Evolutionary conservation across 2,113 vertebrate genomes (phyloP), one percentile per base, ranked within the genome.

Genomic region (Paedocypris sp.): DNA sequence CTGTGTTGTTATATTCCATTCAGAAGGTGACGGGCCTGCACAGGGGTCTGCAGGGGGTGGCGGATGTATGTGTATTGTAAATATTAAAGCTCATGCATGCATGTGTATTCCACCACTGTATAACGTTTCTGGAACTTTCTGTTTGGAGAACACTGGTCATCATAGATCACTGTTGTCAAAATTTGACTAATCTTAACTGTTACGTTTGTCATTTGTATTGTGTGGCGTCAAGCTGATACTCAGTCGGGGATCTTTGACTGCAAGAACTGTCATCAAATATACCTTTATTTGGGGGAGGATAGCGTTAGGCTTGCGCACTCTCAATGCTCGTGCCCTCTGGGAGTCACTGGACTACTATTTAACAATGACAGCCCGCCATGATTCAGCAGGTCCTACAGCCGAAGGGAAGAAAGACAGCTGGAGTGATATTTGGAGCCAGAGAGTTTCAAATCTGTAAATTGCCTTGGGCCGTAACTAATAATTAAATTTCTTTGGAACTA

Each of bases 1-100:
- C 50, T 66, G 57, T 13, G 59, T n/a, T 60, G 57, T 66, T 66
- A 61, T 42, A 66, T 66, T 57, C 54, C 35, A 36, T 57, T 66
- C 58, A 45, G 62, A 25, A 57, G 52, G 35, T 32, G 47, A 50
- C 49, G 48, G 42, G 25, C 33, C n/a, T 50, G 43, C 47, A 47
- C 12, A 16, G 25, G 28, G 28, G 42, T 46, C 52, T 56, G 46
- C 23, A 35, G 32, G 53, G 39, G 66, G 63, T 11, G 1, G 38
- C 38, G 39, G 28, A 11, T 53, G 29, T 45, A 28, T 57, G 39
- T 22, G 5, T 36, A 32, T 18, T 51, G 38, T 36, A 16, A 31
- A 51, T 41, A 39, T 49, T 16, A 15, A 42, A 39, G 28, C 47
- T 22, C 23, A 62, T 39, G 12, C 36, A 39, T 50, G 33, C 18